Conservation (phyloP, 2,888 invertebrate species). For the Yponomeuta sedellus region DNA sequence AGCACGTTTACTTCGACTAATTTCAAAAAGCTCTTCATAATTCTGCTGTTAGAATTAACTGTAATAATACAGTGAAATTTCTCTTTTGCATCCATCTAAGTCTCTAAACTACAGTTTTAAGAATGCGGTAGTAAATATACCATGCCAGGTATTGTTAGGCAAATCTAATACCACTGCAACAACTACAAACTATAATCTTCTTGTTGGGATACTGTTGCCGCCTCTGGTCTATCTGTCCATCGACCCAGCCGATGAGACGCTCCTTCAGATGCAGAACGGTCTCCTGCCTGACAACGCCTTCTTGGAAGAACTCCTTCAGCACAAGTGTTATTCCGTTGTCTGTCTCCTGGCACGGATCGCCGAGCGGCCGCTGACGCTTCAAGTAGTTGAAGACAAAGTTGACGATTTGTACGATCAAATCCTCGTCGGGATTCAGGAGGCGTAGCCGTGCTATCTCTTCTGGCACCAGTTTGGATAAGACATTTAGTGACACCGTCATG, state of each 20-base stretch:
- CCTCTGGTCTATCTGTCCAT: conserved; percentile 40
- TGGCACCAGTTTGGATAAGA: conserved; percentile 50
- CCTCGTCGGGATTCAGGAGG: conserved; percentile 57
- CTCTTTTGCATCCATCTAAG: background rate
- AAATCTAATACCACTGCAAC: conserved; percentile 28
- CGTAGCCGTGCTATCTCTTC: conserved; percentile 52
- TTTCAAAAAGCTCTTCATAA: too few relatives aligned
- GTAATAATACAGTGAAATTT: background rate
- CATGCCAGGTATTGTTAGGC: background rate
- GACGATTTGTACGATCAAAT: conserved; percentile 58
- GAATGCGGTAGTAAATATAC: background rate
- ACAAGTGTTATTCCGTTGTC: conserved; percentile 57
- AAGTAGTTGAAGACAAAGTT: conserved; percentile 63
- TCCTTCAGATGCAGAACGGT: conserved; percentile 52
- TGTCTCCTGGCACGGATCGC: conserved; percentile 39
- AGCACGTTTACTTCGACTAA: too few relatives aligned
- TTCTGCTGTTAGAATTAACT: too few relatives aligned
- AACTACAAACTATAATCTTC: conserved; percentile 44
- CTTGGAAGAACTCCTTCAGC: conserved; percentile 62
- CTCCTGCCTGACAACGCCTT: conserved; percentile 53
- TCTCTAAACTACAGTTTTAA: background rate
- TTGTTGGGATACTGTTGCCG: conserved; percentile 42
- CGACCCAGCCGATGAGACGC: conserved; percentile 44
- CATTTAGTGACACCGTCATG: conserved; percentile 57
- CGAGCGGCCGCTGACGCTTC: conserved; percentile 55